Conservation (phyloP, 2,797 vertebrate species). For the Antennarius maculatus region DNA sequence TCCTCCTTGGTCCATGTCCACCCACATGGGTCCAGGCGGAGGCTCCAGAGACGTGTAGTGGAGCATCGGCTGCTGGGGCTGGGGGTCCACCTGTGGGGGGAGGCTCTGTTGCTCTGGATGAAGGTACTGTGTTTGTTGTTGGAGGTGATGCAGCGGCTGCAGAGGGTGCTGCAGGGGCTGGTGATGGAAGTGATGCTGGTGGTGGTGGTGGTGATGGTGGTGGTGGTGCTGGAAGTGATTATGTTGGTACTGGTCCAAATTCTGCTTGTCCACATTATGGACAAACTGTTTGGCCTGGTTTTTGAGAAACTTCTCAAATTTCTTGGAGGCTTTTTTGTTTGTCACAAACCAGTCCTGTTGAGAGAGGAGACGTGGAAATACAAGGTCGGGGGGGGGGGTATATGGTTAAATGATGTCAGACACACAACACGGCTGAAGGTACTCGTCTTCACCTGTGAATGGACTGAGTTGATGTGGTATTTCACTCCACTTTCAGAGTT, state of each 20-base stretch:
- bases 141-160: conserved; percentile 65
- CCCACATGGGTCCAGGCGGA: conserved; percentile 49
- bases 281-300: conserved; percentile 80
- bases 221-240: conserved; percentile 24
- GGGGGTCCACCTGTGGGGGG: conserved; percentile 33
- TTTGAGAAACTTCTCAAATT: conserved; percentile 89
- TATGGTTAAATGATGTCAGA: no score
- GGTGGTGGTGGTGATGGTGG: conserved; percentile 23
- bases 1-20: conserved; percentile 55
- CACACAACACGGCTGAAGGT: background rate
- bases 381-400: no score
- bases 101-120: conserved; percentile 54
- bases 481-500: conserved; percentile 96
- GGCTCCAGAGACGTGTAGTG: conserved; percentile 68
- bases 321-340: conserved; percentile 87
- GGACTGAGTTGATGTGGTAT: conserved; percentile 95
- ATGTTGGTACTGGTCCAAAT: conserved; percentile 53
- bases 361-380: conserved; percentile 7
- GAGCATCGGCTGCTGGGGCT: conserved; percentile 52
- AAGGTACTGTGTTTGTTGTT: conserved; percentile 58
- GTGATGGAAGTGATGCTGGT: conserved; percentile 42
- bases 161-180: conserved; percentile 62
- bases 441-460: conserved; percentile 85
- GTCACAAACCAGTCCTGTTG: conserved; percentile 93
- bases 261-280: conserved; percentile 73